Base-by-base conservation (phyloP, 2,888 invertebrate species). In the Dasypolia templi region DNA sequence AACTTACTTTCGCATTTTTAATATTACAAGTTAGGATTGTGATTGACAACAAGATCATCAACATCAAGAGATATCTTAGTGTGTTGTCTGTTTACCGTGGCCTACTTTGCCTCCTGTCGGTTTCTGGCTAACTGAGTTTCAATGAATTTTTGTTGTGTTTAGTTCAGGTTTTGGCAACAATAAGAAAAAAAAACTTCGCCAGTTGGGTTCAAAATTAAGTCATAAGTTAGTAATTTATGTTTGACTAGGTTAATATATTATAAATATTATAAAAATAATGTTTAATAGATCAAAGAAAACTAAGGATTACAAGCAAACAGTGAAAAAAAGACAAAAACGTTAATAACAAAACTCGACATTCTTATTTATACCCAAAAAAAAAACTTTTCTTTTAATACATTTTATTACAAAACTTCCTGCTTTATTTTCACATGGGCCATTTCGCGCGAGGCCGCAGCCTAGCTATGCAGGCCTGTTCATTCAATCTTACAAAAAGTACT, bases 401-500 rank as follows among this genome's bases (percentile, higher is more conserved):
- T 81, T 72, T 62, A 69, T 65, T 66, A 51, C 35, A 1, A 44
- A 79, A 77, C 61, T 69, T 77, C 58, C 19, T n/a, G 22, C 22
- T 61, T 53, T 11, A 59, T 51, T 70, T 69, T 46, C 42, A 59
- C 73, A 73, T 81, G 59, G 42, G 14, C 77, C 82, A 82, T 79
- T 85, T 72, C 46, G 17, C 11, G 12, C 19, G 46, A 71, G 70
- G 65, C 55, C 55, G 55, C n/a, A 35, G 56, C 55, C 55, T 42
- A 7, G 70, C 51, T 65, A 77, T 77, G 77, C 70, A 70, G 39
- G 56, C 75, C 56, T 62, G 63, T 77, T 83, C 75, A 85, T 72
- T 81, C 74, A 76, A 53, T 69, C 63, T 75, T 58, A 77, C 66
- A 74, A 85, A 86, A 79, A 76, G 79, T 59, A 61, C 68, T 86